A percentile compares a stretch with the other conserved stretches of the same genome.
These are phyloP conservation scores for Psilopogon haemacephalus DNA, from an alignment of 2,113 vertebrate species.

Conservation along the genomic window DNA sequence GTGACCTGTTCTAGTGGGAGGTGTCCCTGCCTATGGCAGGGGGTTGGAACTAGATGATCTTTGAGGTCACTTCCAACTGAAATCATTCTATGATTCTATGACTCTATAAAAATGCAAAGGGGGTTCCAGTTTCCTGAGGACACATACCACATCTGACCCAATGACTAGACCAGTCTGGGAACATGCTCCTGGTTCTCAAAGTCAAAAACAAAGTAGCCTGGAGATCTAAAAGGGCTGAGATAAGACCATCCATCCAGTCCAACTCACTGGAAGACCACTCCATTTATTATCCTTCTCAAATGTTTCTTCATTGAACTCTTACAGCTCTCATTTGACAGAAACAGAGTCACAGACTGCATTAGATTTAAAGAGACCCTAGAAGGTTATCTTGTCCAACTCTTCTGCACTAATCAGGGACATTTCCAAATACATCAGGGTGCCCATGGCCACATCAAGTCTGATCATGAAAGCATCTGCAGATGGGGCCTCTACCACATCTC, in stretches of 20 bases:
- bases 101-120: background rate
- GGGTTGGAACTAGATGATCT: too few species aligned
- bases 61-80: too few species aligned
- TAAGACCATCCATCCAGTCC: background rate
- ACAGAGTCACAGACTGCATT: background rate
- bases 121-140: background rate
- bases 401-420: too few species aligned
- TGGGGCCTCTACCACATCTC: too few species aligned
- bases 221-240: background rate
- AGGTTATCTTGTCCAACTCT: too few species aligned
- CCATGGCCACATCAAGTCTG: too few species aligned
- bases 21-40: too few species aligned
- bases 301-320: background rate
- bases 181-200: accelerated
- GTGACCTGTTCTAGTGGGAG: too few species aligned
- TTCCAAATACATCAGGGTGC: too few species aligned
- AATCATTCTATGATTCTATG: too few species aligned
- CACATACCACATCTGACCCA: background rate
- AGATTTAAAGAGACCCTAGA: too few species aligned
- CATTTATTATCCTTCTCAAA: background rate
- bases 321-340: background rate
- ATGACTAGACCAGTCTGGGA: background rate
- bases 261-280: background rate
- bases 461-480: too few species aligned
- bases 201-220: background rate